phyloP scores from a whole-genome alignment of 2,113 vertebrate genomes.

The Charina bottae region DNA sequence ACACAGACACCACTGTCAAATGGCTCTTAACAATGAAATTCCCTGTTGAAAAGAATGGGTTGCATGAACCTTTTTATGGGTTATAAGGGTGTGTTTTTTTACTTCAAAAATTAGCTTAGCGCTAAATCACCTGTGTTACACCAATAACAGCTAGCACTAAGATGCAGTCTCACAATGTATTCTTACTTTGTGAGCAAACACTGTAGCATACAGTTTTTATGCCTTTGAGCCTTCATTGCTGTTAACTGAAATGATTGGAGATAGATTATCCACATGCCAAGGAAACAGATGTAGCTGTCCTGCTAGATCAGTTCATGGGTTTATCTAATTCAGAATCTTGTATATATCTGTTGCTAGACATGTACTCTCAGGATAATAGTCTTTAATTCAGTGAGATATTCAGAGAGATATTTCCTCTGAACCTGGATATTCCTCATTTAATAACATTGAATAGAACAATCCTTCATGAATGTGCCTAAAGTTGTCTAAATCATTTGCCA shows the following conservation, averaged over 20 bases:
- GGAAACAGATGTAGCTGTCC: not conserved
- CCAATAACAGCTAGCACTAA: not conserved
- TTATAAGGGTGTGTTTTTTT: not conserved
- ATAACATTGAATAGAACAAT: not conserved
- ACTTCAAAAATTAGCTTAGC: slow-evolving; percentile 4
- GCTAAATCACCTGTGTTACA: not conserved
- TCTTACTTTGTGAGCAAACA: not conserved
- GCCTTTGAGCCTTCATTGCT: not conserved
- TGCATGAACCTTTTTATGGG: not conserved
- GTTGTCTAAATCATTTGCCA: not conserved
- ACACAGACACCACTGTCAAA: not conserved
- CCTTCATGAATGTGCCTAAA: not conserved
- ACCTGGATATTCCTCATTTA: not conserved
- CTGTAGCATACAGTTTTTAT: not conserved
- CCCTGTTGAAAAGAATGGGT: slow-evolving; percentile 15
- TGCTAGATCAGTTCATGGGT: not conserved
- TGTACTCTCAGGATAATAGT: not conserved
- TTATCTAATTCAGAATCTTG: not conserved
- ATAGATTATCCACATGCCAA: not conserved
- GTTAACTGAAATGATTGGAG: not conserved
- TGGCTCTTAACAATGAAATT: slow-evolving; percentile 2
- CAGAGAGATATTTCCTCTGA: not conserved
- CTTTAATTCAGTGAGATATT: not conserved
- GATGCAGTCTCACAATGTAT: not conserved
- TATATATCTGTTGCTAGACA: not conserved